Percentiles rank a stretch among this genome's conserved stretches.
Conservation (phyloP, 2,888 invertebrate species). For the Hedychridium roseum region DNA sequence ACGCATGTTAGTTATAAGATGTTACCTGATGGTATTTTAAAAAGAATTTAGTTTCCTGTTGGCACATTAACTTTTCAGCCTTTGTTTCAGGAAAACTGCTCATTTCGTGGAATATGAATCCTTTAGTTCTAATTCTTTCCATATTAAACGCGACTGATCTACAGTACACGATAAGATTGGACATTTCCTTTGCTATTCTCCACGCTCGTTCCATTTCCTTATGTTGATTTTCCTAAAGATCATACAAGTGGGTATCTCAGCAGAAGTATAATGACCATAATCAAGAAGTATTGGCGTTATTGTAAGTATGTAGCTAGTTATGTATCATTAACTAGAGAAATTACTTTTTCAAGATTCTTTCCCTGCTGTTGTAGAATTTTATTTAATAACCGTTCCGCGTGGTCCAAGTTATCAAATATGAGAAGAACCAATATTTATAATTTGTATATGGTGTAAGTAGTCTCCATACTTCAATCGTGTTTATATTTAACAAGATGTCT, state of each 20-base stretch:
- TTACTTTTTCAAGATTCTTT: too few species aligned
- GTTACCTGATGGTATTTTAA: constrained; percentile 77
- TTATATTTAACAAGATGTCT: too few species aligned
- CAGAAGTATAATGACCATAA: too few species aligned
- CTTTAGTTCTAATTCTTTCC: constrained; percentile 74
- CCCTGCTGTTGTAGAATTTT: too few species aligned
- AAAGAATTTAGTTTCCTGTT: constrained; percentile 79
- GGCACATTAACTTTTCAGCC: constrained; percentile 89
- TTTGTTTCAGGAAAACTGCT: constrained; percentile 97
- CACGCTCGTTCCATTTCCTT: constrained; percentile 89
- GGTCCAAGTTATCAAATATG: neutral
- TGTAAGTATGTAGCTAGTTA: too few species aligned
- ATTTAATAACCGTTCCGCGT: too few species aligned
- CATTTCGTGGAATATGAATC: constrained; percentile 92
- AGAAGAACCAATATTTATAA: too few species aligned
- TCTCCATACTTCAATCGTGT: too few species aligned
- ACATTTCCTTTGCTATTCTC: constrained; percentile 95
- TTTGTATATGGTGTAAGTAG: too few species aligned
- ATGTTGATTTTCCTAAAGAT: constrained; percentile 73
- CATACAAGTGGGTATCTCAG: too few species aligned
- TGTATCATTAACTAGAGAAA: too few species aligned
- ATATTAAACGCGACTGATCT: constrained; percentile 84
- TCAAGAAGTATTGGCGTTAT: too few species aligned
- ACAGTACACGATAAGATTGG: constrained; percentile 96
- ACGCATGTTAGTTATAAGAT: constrained; percentile 6